A percentile compares a stretch with the other conserved stretches of the same genome.
These are phyloP conservation scores for Chrysocyon brachyurus DNA, from an alignment of 2,797 vertebrate genomes.

Conservation along the genomic window DNA sequence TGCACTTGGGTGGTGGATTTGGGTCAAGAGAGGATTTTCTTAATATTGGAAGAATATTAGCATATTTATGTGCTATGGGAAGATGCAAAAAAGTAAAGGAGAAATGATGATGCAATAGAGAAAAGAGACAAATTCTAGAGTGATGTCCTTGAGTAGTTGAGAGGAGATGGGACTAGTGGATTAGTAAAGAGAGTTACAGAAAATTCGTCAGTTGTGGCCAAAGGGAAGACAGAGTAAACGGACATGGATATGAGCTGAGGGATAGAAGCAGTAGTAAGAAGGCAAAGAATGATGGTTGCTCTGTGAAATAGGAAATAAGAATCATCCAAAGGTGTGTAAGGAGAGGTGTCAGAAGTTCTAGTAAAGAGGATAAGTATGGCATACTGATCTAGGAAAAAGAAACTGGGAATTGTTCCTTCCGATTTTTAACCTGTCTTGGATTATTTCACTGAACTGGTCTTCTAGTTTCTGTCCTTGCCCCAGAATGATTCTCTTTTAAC, in stretches of 20 bases:
- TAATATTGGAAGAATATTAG: not conserved
- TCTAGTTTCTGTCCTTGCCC: not conserved
- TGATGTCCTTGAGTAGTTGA: not conserved
- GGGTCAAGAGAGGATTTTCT: not conserved
- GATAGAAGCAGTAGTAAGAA: not conserved
- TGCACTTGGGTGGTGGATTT: not conserved
- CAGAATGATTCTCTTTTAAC: not conserved
- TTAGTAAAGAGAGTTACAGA: not conserved
- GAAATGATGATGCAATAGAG: not conserved
- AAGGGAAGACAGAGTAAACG: not conserved
- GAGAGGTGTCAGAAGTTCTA: not conserved
- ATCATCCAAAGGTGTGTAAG: not conserved
- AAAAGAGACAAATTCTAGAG: not conserved
- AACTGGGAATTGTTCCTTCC: not conserved
- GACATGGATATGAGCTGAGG: not conserved
- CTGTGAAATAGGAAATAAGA: not conserved
- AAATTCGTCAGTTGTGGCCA: not conserved
- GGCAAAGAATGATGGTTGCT: not conserved
- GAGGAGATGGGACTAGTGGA: not conserved
- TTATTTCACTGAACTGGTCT: not conserved
- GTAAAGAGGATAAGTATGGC: not conserved
- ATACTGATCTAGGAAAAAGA: not conserved
- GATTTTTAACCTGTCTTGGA: not conserved
- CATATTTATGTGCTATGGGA: not conserved
- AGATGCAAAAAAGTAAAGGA: not conserved